Evolutionary conservation across 53 echinoderm and acorn worm genomes (phyloP).

Genomic region (Mesocentrotus franciscanus): DNA sequence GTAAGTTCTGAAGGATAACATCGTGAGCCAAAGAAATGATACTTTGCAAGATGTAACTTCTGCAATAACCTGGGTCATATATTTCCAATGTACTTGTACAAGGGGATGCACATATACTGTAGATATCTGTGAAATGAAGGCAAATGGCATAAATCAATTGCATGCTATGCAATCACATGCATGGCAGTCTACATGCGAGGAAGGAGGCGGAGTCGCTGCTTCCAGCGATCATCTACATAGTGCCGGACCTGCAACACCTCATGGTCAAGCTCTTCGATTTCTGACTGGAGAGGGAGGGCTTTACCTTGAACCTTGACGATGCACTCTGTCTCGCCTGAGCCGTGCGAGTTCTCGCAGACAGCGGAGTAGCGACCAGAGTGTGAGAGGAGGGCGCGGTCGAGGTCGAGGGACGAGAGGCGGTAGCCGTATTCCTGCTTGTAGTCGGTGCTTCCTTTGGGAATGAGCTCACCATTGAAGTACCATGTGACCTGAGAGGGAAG

Average conservation of each 20-base stretch:
- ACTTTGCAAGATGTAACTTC: not conserved
- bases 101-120: not conserved
- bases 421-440: constrained; percentile 80
- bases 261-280: not conserved
- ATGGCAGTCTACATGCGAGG: constrained; percentile 27
- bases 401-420: constrained; percentile 80
- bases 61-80: not conserved
- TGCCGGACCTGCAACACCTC: constrained; percentile 41
- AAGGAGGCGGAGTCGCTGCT: constrained; percentile 20
- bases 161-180: constrained; percentile 33
- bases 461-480: constrained; percentile 76
- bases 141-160: not conserved
- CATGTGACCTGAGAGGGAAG: constrained; percentile 63
- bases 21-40: no score
- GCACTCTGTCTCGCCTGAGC: constrained; percentile 87
- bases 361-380: constrained; percentile 83
- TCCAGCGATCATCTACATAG: constrained; percentile 47
- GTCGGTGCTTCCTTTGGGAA: constrained; percentile 63
- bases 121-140: not conserved
- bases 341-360: constrained; percentile 82
- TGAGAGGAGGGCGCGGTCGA: constrained; percentile 75
- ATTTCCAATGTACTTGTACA: not conserved
- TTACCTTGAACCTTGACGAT: constrained; percentile 89
- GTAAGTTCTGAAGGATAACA: no score
- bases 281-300: not conserved